Evolutionary conservation across 2,797 vertebrate species (phyloP).

Genomic region (Lophius americanus): DNA sequence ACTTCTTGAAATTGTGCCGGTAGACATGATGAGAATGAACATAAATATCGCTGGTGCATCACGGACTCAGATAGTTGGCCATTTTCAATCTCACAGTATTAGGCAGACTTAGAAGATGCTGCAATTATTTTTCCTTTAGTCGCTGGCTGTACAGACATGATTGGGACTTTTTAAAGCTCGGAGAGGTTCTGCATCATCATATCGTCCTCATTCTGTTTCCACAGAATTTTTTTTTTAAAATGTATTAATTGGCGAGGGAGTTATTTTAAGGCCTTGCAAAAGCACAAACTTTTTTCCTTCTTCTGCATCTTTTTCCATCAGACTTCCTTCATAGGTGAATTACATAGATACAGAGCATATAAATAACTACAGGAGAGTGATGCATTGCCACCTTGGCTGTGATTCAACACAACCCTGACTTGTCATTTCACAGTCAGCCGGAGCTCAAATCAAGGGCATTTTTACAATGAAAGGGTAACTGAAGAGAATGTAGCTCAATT

Average conservation of each 20-base stretch:
- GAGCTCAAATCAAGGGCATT: slow-evolving; percentile 67
- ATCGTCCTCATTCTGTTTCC: neutral
- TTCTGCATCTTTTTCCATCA: slow-evolving; percentile 12
- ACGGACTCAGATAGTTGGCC: neutral
- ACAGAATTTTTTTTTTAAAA: neutral
- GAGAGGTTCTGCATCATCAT: neutral
- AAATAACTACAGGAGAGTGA: slow-evolving; percentile 43
- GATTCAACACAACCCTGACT: slow-evolving; percentile 36
- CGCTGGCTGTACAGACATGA: neutral
- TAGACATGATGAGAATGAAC: neutral
- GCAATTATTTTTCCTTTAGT: slow-evolving; percentile 18
- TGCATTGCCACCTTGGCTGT: slow-evolving; percentile 28
- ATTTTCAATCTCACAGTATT: slow-evolving; percentile 3
- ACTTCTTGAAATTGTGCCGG: slow-evolving; percentile 43
- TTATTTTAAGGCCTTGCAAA: neutral
- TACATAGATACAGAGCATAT: slow-evolving; percentile 34
- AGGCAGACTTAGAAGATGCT: slow-evolving; percentile 8
- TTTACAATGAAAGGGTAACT: slow-evolving; percentile 62
- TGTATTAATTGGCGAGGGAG: slow-evolving; percentile 2
- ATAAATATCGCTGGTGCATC: neutral
- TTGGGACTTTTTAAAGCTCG: neutral
- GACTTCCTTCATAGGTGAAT: slow-evolving; percentile 22
- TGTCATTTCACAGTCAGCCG: slow-evolving; percentile 68
- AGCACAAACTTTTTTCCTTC: no score
- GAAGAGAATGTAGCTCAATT: slow-evolving; percentile 48